These are phyloP conservation scores for Elachura formosa DNA, from an alignment of 2,113 vertebrate species.

Conservation along the genomic window DNA sequence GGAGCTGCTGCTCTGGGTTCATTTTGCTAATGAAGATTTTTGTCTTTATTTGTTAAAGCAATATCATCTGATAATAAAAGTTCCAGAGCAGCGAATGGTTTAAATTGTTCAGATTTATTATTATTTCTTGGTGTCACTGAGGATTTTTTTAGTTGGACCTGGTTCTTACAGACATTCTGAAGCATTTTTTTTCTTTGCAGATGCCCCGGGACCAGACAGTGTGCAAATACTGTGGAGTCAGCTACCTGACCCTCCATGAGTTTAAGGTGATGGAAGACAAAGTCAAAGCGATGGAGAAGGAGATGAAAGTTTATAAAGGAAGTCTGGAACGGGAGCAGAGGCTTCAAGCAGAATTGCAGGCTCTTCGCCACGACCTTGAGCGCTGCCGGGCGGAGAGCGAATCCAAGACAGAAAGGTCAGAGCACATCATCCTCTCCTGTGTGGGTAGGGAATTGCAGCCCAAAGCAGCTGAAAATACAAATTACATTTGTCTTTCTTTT, in stretches of 20 bases:
- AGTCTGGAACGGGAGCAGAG: conserved; percentile 72
- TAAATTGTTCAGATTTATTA: not conserved
- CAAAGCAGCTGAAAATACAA: not conserved
- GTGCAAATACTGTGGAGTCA: conserved; percentile 89
- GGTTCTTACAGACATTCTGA: not conserved
- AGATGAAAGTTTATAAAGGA: conserved; percentile 75
- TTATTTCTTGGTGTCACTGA: not conserved
- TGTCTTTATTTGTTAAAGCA: not conserved
- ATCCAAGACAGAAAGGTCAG: conserved; percentile 71
- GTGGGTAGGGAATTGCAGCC: not conserved
- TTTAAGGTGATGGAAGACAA: conserved; percentile 83
- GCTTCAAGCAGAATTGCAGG: conserved; percentile 70
- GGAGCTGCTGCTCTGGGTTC: not conserved
- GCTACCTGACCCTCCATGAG: conserved; percentile 87
- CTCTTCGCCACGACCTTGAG: conserved; percentile 66
- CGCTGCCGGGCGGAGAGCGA: conserved; percentile 60
- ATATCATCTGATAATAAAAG: not conserved
- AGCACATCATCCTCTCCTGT: not conserved
- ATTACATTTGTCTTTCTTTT: not conserved
- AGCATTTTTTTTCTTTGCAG: conserved; percentile 47
- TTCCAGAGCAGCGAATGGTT: not conserved
- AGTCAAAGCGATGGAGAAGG: conserved; percentile 76
- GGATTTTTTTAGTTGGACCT: not conserved
- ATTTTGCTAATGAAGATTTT: not conserved
- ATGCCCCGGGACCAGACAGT: conserved; percentile 79